phyloP scores from a whole-genome alignment of 1,140 invertebrate species.

The Drosophila chauvacae region DNA sequence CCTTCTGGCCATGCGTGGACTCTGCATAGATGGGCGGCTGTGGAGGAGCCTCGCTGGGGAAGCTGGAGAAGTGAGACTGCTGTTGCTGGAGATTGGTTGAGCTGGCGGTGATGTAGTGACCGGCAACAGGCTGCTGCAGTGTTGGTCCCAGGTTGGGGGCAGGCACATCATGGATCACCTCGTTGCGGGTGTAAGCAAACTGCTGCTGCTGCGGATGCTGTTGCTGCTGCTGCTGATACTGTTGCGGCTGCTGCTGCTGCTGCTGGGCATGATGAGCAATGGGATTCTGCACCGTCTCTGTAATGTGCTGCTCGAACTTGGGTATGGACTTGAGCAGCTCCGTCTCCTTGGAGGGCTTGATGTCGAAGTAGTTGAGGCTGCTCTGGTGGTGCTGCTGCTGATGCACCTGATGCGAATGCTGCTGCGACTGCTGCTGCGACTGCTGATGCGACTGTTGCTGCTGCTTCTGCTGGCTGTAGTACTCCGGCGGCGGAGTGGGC shows the following conservation, averaged over 20 bases:
- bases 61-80: conserved; percentile 50
- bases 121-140: conserved; percentile 20
- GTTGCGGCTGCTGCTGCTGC: conserved; percentile 13
- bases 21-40: conserved; percentile 70
- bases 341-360: conserved; percentile 84
- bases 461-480: conserved; percentile 60
- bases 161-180: conserved; percentile 82
- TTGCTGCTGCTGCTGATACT: conserved; percentile 32
- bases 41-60: conserved; percentile 37
- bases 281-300: conserved; percentile 84
- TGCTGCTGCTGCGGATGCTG: conserved; percentile 46
- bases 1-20: conserved; percentile 78
- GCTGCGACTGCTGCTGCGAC: conserved; percentile 28
- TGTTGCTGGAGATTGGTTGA: conserved; percentile 35
- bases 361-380: conserved; percentile 73
- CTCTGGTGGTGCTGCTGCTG: conserved; percentile 41
- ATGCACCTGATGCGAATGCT: conserved; percentile 51
- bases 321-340: conserved; percentile 90
- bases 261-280: conserved; percentile 7
- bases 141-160: conserved; percentile 74
- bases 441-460: conserved; percentile 51
- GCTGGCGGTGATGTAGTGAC: conserved; percentile 40
- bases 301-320: conserved; percentile 90
- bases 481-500: conserved; percentile 78
- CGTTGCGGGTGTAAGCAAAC: conserved; percentile 64